Base-by-base conservation (phyloP, 1,140 invertebrate species). In the Eupristina koningsbergeri region DNA sequence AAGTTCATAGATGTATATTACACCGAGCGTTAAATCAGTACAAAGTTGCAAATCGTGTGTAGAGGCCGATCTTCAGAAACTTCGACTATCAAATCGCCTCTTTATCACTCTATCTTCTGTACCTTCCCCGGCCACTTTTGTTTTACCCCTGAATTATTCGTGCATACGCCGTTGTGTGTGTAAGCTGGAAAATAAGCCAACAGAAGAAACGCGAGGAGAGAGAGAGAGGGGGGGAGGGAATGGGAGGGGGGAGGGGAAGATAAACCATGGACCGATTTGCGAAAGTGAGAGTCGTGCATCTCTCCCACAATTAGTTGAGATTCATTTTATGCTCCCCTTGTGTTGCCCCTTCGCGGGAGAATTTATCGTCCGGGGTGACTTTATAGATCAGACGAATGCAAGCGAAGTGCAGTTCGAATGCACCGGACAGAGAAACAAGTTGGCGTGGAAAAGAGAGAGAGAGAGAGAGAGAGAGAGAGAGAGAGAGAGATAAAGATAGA, bases 221-320 rank as follows among this genome's bases (percentile, higher is more conserved):
- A 64, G 29, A 73, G 45, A 47, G 41, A 71, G 67, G 7, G 39
- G 22, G 29, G 0, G 39, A 47, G 39, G 1, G 47, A 9, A 17
- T 2, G 47, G 34, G 47, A 63, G 73, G 50, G 41, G 36, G 61
- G 34, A 74, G 26, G 34, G 73, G 29, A 26, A 26, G 41, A 36
- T 58, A 19, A 58, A 26, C 53, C 19, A 19, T 26, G 39, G 1
- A 13, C 26, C 22, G 19, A 71, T 50, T 50, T 17, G 29, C 5
- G 31, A 22, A 7, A 31, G 31, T 41, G 17, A 89, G 87, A 90
- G 88, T 92, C 91, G 91, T 91, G 91, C 88, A 92, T 92, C 91
- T 92, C 91, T 92, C 88, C 87, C 91, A 89, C 91, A 92, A 92
- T 92, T 92, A 92, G 91, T 91, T 90, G 89, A 89, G 90, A 92